Evolutionary conservation across 2,888 invertebrate genomes (phyloP).

Genomic region (Rhabditoides inermis): DNA sequence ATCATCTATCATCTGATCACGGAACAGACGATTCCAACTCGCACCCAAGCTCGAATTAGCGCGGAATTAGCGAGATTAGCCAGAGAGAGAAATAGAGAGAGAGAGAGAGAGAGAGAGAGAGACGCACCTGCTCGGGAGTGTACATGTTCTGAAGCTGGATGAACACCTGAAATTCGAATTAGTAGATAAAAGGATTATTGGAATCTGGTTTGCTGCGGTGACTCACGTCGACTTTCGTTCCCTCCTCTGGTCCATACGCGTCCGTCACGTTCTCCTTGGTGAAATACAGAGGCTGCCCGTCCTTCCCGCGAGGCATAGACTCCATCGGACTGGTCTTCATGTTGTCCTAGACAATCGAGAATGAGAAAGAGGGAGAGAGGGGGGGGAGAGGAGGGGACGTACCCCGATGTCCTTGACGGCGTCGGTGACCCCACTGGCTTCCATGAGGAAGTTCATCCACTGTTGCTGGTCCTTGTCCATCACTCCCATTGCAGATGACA

Average conservation of each 20-base stretch:
- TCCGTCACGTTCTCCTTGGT: constrained; percentile 28
- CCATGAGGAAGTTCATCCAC: constrained; percentile 48
- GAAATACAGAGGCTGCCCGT: constrained; percentile 29
- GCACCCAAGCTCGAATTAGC: no score
- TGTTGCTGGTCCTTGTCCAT: constrained; percentile 37
- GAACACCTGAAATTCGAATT: no score
- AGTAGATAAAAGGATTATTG: no score
- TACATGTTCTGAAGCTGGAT: constrained; percentile 16
- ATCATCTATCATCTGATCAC: no score
- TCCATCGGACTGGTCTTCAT: no score
- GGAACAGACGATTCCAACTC: no score
- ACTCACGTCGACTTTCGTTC: constrained; percentile 21
- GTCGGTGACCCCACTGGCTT: constrained; percentile 42
- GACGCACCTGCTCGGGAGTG: constrained; percentile 15
- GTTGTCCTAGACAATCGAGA: no score
- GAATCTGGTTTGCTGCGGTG: no score
- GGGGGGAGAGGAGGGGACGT: no score
- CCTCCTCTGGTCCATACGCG: constrained; percentile 14
- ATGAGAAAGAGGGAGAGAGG: no score
- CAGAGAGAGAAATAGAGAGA: background rate
- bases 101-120: background rate
- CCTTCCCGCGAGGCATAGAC: no score
- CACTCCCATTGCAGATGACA: constrained; percentile 14
- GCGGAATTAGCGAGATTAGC: no score
- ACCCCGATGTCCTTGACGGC: constrained; percentile 19